Base-by-base conservation (phyloP, 1,140 invertebrate genomes). In the Psix sp. region DNA sequence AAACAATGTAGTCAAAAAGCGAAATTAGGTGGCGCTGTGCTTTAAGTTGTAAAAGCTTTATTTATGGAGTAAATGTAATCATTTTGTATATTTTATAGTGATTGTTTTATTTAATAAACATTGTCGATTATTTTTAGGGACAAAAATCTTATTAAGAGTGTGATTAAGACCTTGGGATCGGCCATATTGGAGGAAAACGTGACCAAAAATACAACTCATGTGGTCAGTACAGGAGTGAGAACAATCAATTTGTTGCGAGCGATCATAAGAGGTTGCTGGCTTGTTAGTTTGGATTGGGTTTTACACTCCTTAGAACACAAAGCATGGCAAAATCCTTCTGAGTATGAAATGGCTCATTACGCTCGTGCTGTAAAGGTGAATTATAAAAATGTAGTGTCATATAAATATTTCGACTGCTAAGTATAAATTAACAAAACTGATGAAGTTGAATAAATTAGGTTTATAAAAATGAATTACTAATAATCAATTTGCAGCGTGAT, bases 261-360 rank as follows among this genome's bases (percentile, higher is more conserved):
- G 45, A 86, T 89, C 45, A 82, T 87, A 52, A 74, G 87, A 63
- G 88, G 88, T 9, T 88, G 86, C 38, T 88, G 86, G 87, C 67
- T 88, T 1, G 74, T 88, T 3, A 77, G 57, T 14, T 62, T 84
- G n/a, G 82, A 86, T 20, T 89, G 88, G 87, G 63, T 84, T 38
- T 49, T 82, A 6, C 78, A 80, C 42, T 88, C 84, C 3, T 65
- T 86, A 5, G 81, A 86, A 54, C 76, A 62, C 0, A 74, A 73
- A 6, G 31, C 39, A 9, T 88, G 87, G 87, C 14, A 86, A 1
- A 60, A 82, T 42, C 81, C 86, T 33, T 73, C 75, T 18, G 13
- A 72, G 5, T 88, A 76, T 72, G 86, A 88, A 43, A 77, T 88
- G 71, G 52, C 38, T 11, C 81, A 87, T 77, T 88, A 86, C 68